Evolutionary conservation across 2,888 invertebrate genomes (phyloP), one percentile per base, ranked within the genome.

Genomic region (Chorisops tibialis): DNA sequence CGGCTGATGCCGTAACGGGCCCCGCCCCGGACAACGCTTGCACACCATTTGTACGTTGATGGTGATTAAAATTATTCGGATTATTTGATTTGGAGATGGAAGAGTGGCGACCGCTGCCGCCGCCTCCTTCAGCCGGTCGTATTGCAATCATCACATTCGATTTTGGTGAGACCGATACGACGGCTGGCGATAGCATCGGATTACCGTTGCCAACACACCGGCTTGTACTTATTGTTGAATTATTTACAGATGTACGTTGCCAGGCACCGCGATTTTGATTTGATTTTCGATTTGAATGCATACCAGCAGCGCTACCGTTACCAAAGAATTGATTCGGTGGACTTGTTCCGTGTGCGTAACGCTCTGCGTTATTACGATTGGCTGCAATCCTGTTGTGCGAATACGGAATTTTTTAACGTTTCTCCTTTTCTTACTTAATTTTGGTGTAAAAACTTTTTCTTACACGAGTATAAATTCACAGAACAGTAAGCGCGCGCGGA

Each of bases 271-370:
- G 61, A 51, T 50, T 43, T 18, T 61, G 61, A 52, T 61, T 51
- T 12, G 24, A 19, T 45, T 61, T 61, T 6, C 61, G 61, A 43
- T 35, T 51, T 4, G 61, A 51, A 35, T 54, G 54, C 37, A 37
- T 51, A 18, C 68, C 68, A 63, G 64, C 63, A 19, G 69, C 67
- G 24, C 72, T 69, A 21, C 39, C 43, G 11, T 14, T 19, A 7
- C 60, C 60, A 41, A 43, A 39, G 37, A 51, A 51, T 9, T 39
- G 50, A 49, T 62, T 47, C 35, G 59, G 56, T 52, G 60, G 58
- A 60, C 62, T 65, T 58, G 65, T 50, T 38, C 65, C 65, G 58
- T 65, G 58, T 65, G 65, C 65, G 59, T 63, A 61, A 63, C 64
- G 64, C 58, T 65, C 64, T 22, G 58, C 66, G 56, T 61, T 61